These are phyloP conservation scores for Cetoscarus ocellatus DNA, from an alignment of 2,797 vertebrate species.

Conservation along the genomic window DNA sequence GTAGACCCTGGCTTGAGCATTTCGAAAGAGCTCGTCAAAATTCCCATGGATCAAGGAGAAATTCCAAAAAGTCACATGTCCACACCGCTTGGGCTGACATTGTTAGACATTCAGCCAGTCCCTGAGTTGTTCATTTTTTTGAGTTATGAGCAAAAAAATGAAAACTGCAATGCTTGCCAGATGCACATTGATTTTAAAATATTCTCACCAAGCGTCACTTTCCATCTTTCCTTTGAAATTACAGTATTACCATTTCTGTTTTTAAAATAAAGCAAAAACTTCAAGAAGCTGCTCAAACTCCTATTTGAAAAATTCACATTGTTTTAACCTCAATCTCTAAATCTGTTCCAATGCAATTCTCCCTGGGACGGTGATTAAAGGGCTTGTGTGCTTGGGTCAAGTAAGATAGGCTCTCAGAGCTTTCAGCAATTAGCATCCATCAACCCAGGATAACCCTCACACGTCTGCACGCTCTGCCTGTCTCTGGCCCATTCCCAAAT, in stretches of 20 bases:
- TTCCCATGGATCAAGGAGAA: no score
- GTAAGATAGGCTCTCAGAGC: conserved; percentile 46
- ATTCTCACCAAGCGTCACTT: not conserved
- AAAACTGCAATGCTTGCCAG: not conserved
- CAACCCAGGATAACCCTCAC: conserved; percentile 47
- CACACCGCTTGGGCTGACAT: not conserved
- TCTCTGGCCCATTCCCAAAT: conserved; percentile 41
- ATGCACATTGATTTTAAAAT: not conserved
- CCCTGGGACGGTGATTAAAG: conserved; percentile 33
- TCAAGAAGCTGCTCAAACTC: conserved; percentile 9
- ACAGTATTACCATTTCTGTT: conserved; percentile 11
- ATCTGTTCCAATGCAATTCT: conserved; percentile 50
- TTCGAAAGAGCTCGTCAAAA: no score
- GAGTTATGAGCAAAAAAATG: not conserved
- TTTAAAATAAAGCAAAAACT: conserved; percentile 33
- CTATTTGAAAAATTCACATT: conserved; percentile 38
- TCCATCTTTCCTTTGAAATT: conserved; percentile 2
- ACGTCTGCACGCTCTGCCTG: conserved; percentile 43
- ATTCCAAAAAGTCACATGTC: not conserved
- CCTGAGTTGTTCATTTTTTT: conserved; percentile 1
- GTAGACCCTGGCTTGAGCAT: no score
- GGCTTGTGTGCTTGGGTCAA: conserved; percentile 41
- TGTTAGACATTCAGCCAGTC: not conserved
- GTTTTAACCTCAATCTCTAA: conserved; percentile 48
- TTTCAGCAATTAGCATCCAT: conserved; percentile 73